phyloP scores from a whole-genome alignment of 1,140 invertebrate species.

The Araneus ventricosus region DNA sequence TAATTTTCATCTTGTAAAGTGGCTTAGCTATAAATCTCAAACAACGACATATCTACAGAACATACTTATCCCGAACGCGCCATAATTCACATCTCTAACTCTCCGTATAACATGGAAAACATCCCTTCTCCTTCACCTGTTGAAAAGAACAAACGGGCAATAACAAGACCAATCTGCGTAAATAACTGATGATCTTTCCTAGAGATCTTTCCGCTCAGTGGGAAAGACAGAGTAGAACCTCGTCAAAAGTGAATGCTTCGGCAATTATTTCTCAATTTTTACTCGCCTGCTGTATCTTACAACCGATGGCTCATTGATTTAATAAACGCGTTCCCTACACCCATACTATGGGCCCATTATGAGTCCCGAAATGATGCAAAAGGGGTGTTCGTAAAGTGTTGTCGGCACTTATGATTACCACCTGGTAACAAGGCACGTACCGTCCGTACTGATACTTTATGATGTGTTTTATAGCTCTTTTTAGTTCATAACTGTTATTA shows the following conservation, averaged over 20 bases:
- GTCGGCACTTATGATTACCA: constrained; percentile 39
- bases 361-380: constrained; percentile 25
- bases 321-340: constrained; percentile 25
- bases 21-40: no score
- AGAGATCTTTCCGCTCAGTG: background rate
- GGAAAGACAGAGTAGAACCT: background rate
- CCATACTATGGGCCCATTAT: background rate
- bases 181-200: background rate
- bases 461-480: constrained; percentile 25
- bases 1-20: no score
- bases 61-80: no score
- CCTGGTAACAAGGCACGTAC: constrained; percentile 40
- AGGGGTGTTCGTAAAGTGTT: background rate
- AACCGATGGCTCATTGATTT: constrained; percentile 42
- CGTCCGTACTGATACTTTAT: constrained; percentile 15
- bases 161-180: no score
- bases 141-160: no score
- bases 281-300: background rate
- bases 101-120: no score
- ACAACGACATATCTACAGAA: no score
- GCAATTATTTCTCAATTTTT: constrained; percentile 39
- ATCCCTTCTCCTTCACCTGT: no score
- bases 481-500: constrained; percentile 45
- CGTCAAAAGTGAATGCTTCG: constrained; percentile 13
- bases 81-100: no score